Base-by-base conservation (phyloP, 2,888 invertebrate species). In the Octonoba sinensis region DNA sequence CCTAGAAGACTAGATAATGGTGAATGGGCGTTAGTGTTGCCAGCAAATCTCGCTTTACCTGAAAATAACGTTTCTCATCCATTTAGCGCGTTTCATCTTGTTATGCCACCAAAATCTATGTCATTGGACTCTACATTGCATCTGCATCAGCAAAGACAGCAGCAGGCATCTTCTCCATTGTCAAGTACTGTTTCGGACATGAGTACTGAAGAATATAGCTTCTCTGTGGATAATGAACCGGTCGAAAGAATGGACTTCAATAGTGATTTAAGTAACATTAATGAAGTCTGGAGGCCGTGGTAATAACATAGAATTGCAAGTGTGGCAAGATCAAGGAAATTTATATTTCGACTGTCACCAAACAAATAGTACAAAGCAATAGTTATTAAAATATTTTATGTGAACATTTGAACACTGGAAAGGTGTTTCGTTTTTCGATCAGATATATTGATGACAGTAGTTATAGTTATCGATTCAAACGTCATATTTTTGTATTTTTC, bases 21-120 rank as follows among this genome's bases (percentile, higher is more conserved):
- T 0, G 83, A 83, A 8, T 83, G 79, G 83, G 83, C 83, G 11
- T 16, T 83, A 47, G 83, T 83, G 4, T 22, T 83, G 20, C 83
- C 83, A 1, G 70, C 51, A 0, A 69, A 65, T 18, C 22, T 83
- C 13, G 15, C 70, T 2, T 36, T 62, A 4, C 18, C 65, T 20
- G 66, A 72, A 47, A 71, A 56, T 1, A 56, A 60, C 8, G 71
- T 64, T 13, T 65, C 71, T 3, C 56, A 54, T 49, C 54, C 75
- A 27, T 44, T 75, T 1, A 82, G 82, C 49, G 82, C 82, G 16
- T 82, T 82, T 49, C 51, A 67, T 6, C 20, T 82, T 13, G 72
- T 76, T 3, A 60, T 60, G 56, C 75, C 82, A 8, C 8, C 44
- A 3, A 62, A 44, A 44, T 59, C 67, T 1, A 13, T 51, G 13